Conservation (phyloP, 2,113 vertebrate genomes). For the Microtus oregoni region DNA sequence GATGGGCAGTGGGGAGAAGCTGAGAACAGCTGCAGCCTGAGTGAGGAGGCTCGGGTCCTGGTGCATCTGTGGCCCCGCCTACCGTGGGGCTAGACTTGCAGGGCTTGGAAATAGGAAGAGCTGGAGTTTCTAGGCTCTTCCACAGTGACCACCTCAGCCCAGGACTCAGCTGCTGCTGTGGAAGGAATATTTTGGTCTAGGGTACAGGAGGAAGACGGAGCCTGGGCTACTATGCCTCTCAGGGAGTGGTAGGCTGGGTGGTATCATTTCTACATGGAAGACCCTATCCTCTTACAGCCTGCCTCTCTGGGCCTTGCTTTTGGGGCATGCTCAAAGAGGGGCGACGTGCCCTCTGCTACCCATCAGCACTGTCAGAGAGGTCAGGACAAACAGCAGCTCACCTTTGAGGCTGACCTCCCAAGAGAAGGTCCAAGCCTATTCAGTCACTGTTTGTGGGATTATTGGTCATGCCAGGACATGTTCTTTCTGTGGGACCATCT, state of each 20-base stretch:
- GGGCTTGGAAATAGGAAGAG: not conserved
- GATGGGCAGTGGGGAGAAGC: conserved; percentile 52
- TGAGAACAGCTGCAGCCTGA: conserved; percentile 74
- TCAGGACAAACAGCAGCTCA: not conserved
- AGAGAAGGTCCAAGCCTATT: not conserved
- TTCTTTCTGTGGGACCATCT: not conserved
- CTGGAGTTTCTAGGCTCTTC: not conserved
- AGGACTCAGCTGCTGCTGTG: not conserved
- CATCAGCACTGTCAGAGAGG: not conserved
- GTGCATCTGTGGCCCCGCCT: not conserved
- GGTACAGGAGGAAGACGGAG: not conserved
- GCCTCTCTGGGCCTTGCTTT: not conserved
- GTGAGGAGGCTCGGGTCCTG: conserved; percentile 19
- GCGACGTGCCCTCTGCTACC: not conserved
- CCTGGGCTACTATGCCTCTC: not conserved
- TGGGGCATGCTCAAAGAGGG: not conserved
- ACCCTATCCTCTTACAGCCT: not conserved
- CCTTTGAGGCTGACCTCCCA: not conserved
- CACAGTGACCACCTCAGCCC: not conserved
- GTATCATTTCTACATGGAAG: not conserved
- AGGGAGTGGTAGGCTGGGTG: not conserved
- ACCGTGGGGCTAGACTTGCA: not conserved
- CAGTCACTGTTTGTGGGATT: not conserved
- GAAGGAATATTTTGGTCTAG: not conserved
- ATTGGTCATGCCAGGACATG: not conserved